Evolutionary conservation across 2,888 invertebrate genomes (phyloP), one percentile per base, ranked within the genome.

Genomic region (Dexiosoma caninum): DNA sequence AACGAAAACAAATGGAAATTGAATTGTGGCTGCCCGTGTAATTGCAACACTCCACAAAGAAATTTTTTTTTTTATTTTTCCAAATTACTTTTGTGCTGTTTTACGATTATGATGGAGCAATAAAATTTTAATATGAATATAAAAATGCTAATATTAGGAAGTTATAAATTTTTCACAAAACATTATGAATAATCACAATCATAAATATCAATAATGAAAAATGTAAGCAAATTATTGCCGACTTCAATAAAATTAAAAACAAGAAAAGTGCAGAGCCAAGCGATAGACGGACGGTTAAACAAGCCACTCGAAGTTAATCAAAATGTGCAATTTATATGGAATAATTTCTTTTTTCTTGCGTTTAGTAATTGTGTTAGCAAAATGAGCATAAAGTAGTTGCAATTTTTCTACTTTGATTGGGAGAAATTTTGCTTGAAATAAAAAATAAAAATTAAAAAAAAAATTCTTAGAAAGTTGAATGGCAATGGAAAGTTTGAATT

Each of bases 51-150:
- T 78, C 44, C 14, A 66, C 55, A 78, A 60, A 51, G 51, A 78
- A 71, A 78, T 57, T 4, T 16, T 62, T 5, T 27, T 27, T 57
- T 16, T 62, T n/a, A n/a, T n/a, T 57, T 77, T 37, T 57, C 21
- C 37, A 70, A 78, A 78, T 71, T 78, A 55, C 57, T 57, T 32
- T 64, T 78, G 57, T 77, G 49, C 23, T 23, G 23, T 35, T 72
- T 72, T 64, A 64, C 64, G 23, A 59, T 78, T 70, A 71, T 69
- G 77, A 76, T 76, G 80, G 71, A 67, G 81, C 53, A 72, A 81
- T 81, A 77, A 77, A 77, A 64, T 69, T 69, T 69, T 69, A 66
- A 57, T 67, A 76, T 70, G 40, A 69, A 72, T 70, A 51, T 35
- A 40, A 66, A 75, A 64, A 51, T 49, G 40, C 19, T 30, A 59